A percentile compares a stretch with the other conserved stretches of the same genome.
These are phyloP conservation scores for Labroides dimidiatus DNA, from an alignment of 2,797 vertebrate genomes.

Conservation along the genomic window DNA sequence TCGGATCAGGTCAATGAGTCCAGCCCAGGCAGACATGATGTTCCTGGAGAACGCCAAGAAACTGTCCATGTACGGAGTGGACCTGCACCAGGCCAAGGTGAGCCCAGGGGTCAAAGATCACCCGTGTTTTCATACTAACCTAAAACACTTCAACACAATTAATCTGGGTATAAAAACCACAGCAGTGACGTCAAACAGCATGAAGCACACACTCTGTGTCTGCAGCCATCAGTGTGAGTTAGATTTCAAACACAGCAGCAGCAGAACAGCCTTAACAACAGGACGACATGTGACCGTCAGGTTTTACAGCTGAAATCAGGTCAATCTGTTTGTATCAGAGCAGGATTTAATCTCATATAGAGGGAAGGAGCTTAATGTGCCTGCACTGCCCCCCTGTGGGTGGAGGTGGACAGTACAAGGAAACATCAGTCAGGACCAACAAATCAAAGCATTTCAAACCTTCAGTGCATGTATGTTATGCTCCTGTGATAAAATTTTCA, in stretches of 20 bases:
- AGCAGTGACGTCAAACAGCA: not conserved
- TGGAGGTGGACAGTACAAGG: slow-evolving; percentile 15
- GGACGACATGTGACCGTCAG: slow-evolving; percentile 41
- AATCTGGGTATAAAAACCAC: not conserved
- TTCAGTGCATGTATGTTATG: too few relatives aligned
- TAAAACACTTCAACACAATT: not conserved
- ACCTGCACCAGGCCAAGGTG: slow-evolving; percentile 98
- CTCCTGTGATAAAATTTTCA: too few relatives aligned
- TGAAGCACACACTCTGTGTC: not conserved
- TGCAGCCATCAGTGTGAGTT: not conserved
- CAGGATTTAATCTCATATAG: slow-evolving; percentile 59
- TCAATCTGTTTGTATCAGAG: slow-evolving; percentile 71
- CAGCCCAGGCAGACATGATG: slow-evolving; percentile 96
- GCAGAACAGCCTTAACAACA: slow-evolving; percentile 6
- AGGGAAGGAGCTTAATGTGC: not conserved
- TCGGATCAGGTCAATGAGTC: slow-evolving; percentile 90
- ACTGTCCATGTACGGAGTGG: slow-evolving; percentile 97
- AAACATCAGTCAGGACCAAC: too few relatives aligned
- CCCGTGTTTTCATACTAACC: not conserved
- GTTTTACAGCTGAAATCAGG: slow-evolving; percentile 72
- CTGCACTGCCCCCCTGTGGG: slow-evolving; percentile 57
- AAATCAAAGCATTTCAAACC: too few relatives aligned
- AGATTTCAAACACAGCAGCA: not conserved
- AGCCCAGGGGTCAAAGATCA: slow-evolving; percentile 6
- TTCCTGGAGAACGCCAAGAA: slow-evolving; percentile 99